Percentiles rank a stretch among this genome's conserved stretches.
phyloP scores from a whole-genome alignment of 1,140 invertebrate species.

The Procambarus clarkii region DNA sequence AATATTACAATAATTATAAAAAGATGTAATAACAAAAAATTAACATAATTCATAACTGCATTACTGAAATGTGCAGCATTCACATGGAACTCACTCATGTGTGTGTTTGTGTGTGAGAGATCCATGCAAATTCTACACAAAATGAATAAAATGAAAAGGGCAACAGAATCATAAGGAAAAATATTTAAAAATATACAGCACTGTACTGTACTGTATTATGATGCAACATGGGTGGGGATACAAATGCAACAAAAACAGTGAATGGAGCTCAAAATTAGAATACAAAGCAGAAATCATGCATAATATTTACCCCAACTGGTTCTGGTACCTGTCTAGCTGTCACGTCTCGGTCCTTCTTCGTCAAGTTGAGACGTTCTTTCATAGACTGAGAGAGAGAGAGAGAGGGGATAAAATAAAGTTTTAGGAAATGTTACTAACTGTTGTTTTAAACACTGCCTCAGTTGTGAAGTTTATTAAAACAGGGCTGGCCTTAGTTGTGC shows the following conservation, averaged over 20 bases:
- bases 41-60: too few species aligned
- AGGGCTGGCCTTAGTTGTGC: too few species aligned
- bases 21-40: neutral
- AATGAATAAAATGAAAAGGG: too few species aligned
- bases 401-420: neutral
- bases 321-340: conserved; percentile 84
- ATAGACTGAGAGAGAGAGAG: conserved; percentile 82
- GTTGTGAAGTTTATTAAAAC: too few species aligned
- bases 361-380: conserved; percentile 93
- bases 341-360: conserved; percentile 85
- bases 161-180: neutral
- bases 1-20: neutral
- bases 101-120: too few species aligned
- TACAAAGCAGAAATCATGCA: conserved; percentile 10
- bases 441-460: too few species aligned
- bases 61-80: too few species aligned
- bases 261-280: neutral
- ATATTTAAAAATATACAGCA: neutral
- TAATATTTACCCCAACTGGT: conserved; percentile 30
- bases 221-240: neutral
- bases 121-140: too few species aligned
- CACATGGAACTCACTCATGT: too few species aligned
- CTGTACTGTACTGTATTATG: neutral
- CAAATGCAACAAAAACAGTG: neutral
- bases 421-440: too few species aligned